Conservation (phyloP, 1,140 invertebrate genomes). For the Danaus plexippus region DNA sequence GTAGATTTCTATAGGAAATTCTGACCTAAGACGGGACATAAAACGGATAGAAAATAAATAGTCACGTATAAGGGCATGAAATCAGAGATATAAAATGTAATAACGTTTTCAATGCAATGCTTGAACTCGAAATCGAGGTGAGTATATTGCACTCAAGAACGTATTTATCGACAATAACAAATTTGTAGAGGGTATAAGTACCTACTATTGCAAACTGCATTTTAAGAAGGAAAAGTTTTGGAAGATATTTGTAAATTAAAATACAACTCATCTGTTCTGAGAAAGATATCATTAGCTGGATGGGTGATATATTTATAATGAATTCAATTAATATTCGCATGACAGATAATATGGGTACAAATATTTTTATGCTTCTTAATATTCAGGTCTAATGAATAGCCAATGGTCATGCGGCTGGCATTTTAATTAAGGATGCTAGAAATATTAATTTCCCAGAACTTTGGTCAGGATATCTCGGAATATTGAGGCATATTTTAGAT, state of each 20-base stretch:
- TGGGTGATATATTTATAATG: too few relatives aligned
- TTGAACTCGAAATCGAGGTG: slow-evolving; percentile 18
- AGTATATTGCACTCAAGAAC: too few relatives aligned
- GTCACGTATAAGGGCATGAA: slow-evolving; percentile 21
- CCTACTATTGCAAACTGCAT: too few relatives aligned
- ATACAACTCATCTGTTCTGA: too few relatives aligned
- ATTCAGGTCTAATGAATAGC: slow-evolving; percentile 6
- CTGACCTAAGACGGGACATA: slow-evolving; percentile 18
- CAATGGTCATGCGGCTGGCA: background rate
- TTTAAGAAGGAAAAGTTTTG: too few relatives aligned
- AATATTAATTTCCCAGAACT: too few relatives aligned
- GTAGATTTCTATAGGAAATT: slow-evolving; percentile 20
- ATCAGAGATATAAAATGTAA: slow-evolving; percentile 20
- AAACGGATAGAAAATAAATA: slow-evolving; percentile 23
- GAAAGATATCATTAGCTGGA: too few relatives aligned
- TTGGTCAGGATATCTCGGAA: background rate
- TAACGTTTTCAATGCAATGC: slow-evolving; percentile 20
- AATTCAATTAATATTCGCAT: too few relatives aligned
- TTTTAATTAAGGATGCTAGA: slow-evolving; percentile 8
- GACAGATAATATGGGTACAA: too few relatives aligned
- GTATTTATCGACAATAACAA: too few relatives aligned
- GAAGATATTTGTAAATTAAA: too few relatives aligned
- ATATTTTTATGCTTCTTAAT: background rate
- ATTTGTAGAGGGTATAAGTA: too few relatives aligned
- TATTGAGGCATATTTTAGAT: slow-evolving; percentile 13